These are phyloP conservation scores for Sinhomidia bicolor DNA, from an alignment of 2,888 invertebrate genomes.

Conservation along the genomic window DNA sequence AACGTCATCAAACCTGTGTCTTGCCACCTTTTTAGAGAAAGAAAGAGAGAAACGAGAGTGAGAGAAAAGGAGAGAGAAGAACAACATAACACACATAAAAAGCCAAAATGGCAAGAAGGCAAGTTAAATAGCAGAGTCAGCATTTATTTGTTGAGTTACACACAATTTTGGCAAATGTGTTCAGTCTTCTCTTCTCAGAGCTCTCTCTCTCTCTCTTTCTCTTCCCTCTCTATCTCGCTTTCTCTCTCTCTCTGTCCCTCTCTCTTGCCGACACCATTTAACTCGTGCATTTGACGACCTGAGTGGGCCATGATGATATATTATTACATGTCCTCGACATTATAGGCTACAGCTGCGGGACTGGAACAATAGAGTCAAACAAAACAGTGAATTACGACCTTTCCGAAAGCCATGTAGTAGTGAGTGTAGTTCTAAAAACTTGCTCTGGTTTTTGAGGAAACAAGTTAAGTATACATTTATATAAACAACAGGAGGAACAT, in stretches of 20 bases:
- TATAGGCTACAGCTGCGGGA: conserved; percentile 10
- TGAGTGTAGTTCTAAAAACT: not conserved
- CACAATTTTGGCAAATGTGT: conserved; percentile 61
- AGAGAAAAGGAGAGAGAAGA: not conserved
- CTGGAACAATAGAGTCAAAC: conserved; percentile 63
- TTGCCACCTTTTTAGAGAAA: conserved; percentile 34
- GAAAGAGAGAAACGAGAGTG: no score
- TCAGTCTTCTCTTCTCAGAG: no score
- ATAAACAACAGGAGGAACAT: conserved; percentile 1
- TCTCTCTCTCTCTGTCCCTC: not conserved
- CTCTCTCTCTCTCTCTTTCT: not conserved
- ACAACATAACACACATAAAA: not conserved
- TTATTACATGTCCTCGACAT: conserved; percentile 55
- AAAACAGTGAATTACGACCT: conserved; percentile 61
- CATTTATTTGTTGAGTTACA: conserved; percentile 50
- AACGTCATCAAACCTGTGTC: conserved; percentile 32
- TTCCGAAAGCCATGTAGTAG: conserved; percentile 48
- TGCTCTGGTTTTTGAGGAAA: conserved; percentile 13
- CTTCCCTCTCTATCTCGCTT: not conserved
- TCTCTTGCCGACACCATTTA: conserved; percentile 45
- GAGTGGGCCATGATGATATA: conserved; percentile 59
- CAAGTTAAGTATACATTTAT: conserved; percentile 40
- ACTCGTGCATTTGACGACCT: conserved; percentile 61
- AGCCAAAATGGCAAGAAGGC: conserved; percentile 33
- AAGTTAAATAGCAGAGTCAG: conserved; percentile 29